Percentiles rank a stretch among this genome's conserved stretches.
Evolutionary conservation across 2,888 invertebrate genomes (phyloP).

Genomic region (Campopleginae sp.): DNA sequence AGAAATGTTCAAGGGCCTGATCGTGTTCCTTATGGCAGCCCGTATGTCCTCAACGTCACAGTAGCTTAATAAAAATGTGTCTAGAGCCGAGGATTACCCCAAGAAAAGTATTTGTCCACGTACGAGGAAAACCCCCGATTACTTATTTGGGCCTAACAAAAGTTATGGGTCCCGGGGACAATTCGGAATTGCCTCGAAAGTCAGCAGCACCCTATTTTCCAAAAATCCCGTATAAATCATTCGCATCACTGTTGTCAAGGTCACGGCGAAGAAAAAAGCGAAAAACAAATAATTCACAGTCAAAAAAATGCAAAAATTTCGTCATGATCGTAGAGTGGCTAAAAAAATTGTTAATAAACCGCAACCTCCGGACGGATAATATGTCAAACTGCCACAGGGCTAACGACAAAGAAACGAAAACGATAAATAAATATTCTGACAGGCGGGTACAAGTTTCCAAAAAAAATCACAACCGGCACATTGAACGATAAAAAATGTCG

Average conservation of each 20-base stretch:
- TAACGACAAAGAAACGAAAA: background rate
- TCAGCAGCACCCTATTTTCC: background rate
- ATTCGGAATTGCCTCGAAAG: background rate
- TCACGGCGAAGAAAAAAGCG: no score
- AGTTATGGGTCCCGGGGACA: background rate
- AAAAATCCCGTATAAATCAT: background rate
- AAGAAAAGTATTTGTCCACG: background rate
- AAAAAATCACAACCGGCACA: background rate
- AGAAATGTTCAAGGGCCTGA: slow-evolving; percentile 29
- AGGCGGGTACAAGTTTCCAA: background rate
- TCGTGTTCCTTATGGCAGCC: background rate
- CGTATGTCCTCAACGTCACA: background rate
- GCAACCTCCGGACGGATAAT: background rate
- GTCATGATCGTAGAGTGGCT: background rate
- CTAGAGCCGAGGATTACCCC: background rate
- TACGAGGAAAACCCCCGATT: slow-evolving; percentile 9
- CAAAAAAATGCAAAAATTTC: background rate
- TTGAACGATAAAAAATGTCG: no score
- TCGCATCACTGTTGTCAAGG: background rate
- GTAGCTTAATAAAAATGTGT: slow-evolving; percentile 13
- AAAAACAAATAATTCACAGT: no score
- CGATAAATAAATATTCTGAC: background rate
- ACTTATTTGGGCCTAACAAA: background rate
- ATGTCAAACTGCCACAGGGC: background rate
- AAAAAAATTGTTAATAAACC: background rate